Percentiles rank a stretch among this genome's conserved stretches.
Evolutionary conservation across 2,797 vertebrate species (phyloP).

Genomic region (Pachyuromys duprasi): DNA sequence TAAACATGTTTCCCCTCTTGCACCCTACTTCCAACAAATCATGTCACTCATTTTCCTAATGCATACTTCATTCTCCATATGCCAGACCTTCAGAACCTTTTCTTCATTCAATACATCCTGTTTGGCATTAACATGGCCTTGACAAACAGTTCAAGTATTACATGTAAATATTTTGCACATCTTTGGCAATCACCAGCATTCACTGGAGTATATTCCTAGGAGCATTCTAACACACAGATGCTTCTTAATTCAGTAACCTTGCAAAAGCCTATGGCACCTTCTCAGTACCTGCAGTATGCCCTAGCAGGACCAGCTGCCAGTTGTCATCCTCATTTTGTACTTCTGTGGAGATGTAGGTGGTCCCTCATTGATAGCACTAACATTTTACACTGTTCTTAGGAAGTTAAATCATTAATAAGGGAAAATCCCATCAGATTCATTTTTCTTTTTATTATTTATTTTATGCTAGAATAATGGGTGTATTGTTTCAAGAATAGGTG

Average conservation of each 20-base stretch:
- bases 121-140: background rate
- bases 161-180: background rate
- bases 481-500: background rate
- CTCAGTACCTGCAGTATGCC: rapidly evolving
- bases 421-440: background rate
- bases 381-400: background rate
- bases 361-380: background rate
- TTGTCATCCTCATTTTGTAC: background rate
- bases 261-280: background rate
- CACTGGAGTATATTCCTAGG: background rate
- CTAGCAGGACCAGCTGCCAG: background rate
- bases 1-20: background rate
- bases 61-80: background rate
- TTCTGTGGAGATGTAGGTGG: background rate
- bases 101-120: background rate
- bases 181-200: rapidly evolving
- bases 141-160: background rate
- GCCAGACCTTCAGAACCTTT: background rate
- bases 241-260: background rate
- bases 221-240: background rate
- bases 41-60: background rate
- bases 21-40: background rate
- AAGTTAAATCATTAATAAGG: background rate
- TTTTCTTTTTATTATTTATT: background rate
- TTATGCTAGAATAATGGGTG: background rate